Percentiles rank a stretch among this genome's conserved stretches.
These are phyloP conservation scores for Drosophila formosana DNA, from an alignment of 2,888 invertebrate species.

Conservation along the genomic window DNA sequence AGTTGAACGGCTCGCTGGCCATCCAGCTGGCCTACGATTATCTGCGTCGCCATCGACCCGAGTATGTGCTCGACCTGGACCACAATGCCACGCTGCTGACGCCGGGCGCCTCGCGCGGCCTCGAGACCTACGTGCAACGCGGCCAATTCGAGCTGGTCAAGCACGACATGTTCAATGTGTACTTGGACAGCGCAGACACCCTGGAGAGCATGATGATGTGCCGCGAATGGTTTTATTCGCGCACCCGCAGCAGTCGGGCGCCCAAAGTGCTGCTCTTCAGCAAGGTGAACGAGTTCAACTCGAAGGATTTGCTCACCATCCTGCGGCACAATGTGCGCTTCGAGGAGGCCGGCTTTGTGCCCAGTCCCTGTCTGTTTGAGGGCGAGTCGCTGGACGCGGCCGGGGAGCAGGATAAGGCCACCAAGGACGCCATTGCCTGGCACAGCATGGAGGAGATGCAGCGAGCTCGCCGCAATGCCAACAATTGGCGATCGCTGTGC, in stretches of 20 bases:
- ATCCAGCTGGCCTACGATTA: slow-evolving; percentile 68
- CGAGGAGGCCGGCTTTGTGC: slow-evolving; percentile 71
- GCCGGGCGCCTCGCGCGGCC: slow-evolving; percentile 44
- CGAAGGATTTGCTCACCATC: slow-evolving; percentile 69
- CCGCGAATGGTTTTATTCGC: slow-evolving; percentile 66
- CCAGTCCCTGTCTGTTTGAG: slow-evolving; percentile 60
- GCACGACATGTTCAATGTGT: slow-evolving; percentile 62
- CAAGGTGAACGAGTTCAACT: slow-evolving; percentile 68
- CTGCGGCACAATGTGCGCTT: slow-evolving; percentile 59
- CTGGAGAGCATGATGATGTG: slow-evolving; percentile 73
- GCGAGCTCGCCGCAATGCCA: slow-evolving; percentile 63
- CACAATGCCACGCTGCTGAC: slow-evolving; percentile 54
- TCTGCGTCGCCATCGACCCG: slow-evolving; percentile 54
- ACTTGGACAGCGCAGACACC: slow-evolving; percentile 64
- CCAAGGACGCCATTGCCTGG: slow-evolving; percentile 53
- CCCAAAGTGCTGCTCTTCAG: slow-evolving; percentile 66
- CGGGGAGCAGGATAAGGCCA: slow-evolving; percentile 8
- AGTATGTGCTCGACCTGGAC: slow-evolving; percentile 43
- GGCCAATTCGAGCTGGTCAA: slow-evolving; percentile 65
- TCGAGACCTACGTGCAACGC: slow-evolving; percentile 51
- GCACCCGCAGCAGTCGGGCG: slow-evolving; percentile 61
- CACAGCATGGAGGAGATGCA: slow-evolving; percentile 70
- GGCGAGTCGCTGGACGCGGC: slow-evolving; percentile 44
- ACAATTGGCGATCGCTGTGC: slow-evolving; percentile 66
- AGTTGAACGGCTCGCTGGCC: slow-evolving; percentile 64